Conservation (phyloP, 1,140 invertebrate species). For the Drosophila nebulosa region DNA sequence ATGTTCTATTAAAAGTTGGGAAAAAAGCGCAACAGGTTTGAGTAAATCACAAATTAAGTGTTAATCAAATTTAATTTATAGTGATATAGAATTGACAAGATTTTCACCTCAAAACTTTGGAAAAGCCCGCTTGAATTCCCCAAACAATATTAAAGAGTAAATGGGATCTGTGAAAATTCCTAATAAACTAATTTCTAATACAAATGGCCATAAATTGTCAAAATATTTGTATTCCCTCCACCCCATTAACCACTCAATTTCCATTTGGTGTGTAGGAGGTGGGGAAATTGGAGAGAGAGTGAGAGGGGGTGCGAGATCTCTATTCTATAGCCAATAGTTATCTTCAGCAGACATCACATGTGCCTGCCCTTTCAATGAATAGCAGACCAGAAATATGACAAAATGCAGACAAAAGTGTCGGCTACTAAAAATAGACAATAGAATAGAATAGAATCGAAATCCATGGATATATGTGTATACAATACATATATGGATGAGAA, state of each 20-base stretch:
- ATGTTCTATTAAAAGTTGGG: neutral
- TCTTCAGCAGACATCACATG: constrained; percentile 45
- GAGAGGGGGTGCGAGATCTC: neutral
- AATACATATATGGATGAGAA: neutral
- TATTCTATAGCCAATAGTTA: constrained; percentile 34
- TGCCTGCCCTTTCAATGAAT: constrained; percentile 34
- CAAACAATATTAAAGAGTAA: constrained; percentile 15
- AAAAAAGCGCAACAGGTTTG: neutral
- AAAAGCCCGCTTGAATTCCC: neutral
- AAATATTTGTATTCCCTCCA: constrained; percentile 43
- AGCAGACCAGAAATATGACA: constrained; percentile 51
- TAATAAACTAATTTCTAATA: constrained; percentile 16
- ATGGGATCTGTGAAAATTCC: neutral
- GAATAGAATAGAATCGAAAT: constrained; percentile 15
- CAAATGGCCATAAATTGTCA: constrained; percentile 54
- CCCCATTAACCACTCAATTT: constrained; percentile 12
- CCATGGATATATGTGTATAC: neutral
- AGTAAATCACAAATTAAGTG: neutral
- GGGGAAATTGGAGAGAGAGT: too few relatives aligned
- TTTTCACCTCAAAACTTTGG: neutral
- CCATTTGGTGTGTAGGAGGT: too few relatives aligned
- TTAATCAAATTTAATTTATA: neutral
- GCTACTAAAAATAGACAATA: constrained; percentile 70
- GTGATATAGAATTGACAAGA: neutral
- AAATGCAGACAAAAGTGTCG: constrained; percentile 61